Evolutionary conservation across 2,888 invertebrate species (phyloP).

Genomic region (Chalcosyrphus nemorum): DNA sequence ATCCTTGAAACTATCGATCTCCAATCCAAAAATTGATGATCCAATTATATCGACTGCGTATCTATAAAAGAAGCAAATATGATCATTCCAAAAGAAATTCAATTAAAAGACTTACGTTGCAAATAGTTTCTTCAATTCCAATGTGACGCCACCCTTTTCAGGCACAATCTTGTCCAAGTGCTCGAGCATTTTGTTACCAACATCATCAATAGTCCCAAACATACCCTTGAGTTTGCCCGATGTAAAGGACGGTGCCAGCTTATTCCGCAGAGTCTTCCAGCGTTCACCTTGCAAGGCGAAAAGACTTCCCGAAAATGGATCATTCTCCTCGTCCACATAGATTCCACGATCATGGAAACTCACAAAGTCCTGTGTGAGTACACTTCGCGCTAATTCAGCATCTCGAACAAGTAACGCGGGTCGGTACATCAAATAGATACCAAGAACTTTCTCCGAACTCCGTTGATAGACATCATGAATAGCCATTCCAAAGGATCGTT

Average conservation of each 20-base stretch:
- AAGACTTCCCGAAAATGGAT: slow-evolving; percentile 85
- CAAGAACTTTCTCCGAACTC: slow-evolving; percentile 82
- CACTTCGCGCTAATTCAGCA: slow-evolving; percentile 84
- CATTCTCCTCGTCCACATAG: slow-evolving; percentile 84
- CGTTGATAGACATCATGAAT: slow-evolving; percentile 84
- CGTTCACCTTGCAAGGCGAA: slow-evolving; percentile 82
- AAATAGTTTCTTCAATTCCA: slow-evolving; percentile 82
- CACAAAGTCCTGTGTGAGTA: slow-evolving; percentile 85
- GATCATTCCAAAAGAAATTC: not conserved
- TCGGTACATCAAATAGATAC: slow-evolving; percentile 85
- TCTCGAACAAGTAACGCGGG: slow-evolving; percentile 86
- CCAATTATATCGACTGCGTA: slow-evolving; percentile 82
- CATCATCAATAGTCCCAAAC: slow-evolving; percentile 84
- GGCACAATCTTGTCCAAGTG: slow-evolving; percentile 80
- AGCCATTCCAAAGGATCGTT: slow-evolving; percentile 85
- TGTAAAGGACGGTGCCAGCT: slow-evolving; percentile 87
- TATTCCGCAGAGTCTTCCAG: slow-evolving; percentile 86
- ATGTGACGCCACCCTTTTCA: slow-evolving; percentile 77
- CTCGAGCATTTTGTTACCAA: slow-evolving; percentile 83
- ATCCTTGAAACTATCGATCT: slow-evolving; percentile 80
- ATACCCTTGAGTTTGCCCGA: slow-evolving; percentile 87
- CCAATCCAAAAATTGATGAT: slow-evolving; percentile 82
- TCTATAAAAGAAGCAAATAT: slow-evolving; percentile 73
- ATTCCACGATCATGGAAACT: slow-evolving; percentile 87
- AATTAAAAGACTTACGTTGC: slow-evolving; percentile 74